Conservation (phyloP, 2,888 invertebrate genomes). For the Pogonocherus hispidulus region DNA sequence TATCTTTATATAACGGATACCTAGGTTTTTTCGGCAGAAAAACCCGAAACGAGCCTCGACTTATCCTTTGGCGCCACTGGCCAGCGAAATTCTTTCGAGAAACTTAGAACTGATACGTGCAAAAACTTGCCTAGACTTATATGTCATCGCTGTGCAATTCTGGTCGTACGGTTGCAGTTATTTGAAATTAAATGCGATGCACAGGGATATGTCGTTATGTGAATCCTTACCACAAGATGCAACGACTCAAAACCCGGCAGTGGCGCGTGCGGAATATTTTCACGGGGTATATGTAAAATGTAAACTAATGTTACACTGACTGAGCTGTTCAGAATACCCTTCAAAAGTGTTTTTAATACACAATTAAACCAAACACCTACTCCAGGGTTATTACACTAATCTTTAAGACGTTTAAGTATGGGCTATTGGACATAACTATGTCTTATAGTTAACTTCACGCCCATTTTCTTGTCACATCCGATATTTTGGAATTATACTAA, state of each 20-base stretch:
- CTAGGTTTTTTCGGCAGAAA: not conserved
- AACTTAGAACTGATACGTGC: constrained; percentile 5
- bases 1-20: too few relatives aligned
- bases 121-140: constrained; percentile 39
- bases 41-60: not conserved
- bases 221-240: constrained; percentile 21
- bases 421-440: too few relatives aligned
- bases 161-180: constrained; percentile 31
- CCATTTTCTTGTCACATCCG: too few relatives aligned
- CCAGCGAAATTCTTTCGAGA: constrained; percentile 11
- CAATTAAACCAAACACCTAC: too few relatives aligned
- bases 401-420: too few relatives aligned
- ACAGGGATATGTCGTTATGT: not conserved
- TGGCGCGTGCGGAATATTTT: not conserved
- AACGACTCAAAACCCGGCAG: constrained; percentile 16
- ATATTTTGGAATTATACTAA: too few relatives aligned
- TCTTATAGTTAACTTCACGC: too few relatives aligned
- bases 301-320: too few relatives aligned
- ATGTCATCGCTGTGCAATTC: constrained; percentile 33
- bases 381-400: too few relatives aligned
- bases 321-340: too few relatives aligned
- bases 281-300: too few relatives aligned
- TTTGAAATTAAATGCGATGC: constrained; percentile 32
- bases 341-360: too few relatives aligned
- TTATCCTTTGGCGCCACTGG: constrained; percentile 3